Evolutionary conservation across 1,140 invertebrate genomes (phyloP).

Genomic region (Gryllus bimaculatus): DNA sequence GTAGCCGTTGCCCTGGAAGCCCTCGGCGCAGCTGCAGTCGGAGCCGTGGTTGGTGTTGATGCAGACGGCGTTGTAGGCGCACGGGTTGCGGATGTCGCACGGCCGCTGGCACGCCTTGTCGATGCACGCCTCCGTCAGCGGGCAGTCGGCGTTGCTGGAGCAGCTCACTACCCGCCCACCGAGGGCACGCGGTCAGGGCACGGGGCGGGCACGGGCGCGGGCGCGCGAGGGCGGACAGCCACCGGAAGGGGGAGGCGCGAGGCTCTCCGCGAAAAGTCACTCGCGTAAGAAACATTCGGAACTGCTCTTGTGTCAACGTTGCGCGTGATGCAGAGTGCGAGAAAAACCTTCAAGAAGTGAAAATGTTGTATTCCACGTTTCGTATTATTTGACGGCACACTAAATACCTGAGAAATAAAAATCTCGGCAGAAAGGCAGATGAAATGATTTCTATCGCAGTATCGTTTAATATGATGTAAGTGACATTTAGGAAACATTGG

Average conservation of each 20-base stretch:
- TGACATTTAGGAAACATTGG: too few relatives aligned
- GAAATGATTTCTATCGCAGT: too few relatives aligned
- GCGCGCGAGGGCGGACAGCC: not conserved
- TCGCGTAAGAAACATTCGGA: too few relatives aligned
- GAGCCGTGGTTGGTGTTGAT: constrained; percentile 78
- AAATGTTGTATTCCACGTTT: too few relatives aligned
- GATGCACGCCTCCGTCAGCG: constrained; percentile 69
- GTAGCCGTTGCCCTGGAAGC: constrained; percentile 77
- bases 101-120: constrained; percentile 69
- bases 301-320: too few relatives aligned
- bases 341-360: too few relatives aligned
- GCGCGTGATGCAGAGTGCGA: too few relatives aligned
- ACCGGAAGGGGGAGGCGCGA: not conserved
- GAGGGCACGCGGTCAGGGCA: not conserved
- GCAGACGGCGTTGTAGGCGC: constrained; percentile 73
- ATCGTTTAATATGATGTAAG: too few relatives aligned
- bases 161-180: constrained; percentile 66
- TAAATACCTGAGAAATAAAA: too few relatives aligned
- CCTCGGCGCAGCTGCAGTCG: constrained; percentile 74
- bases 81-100: constrained; percentile 70
- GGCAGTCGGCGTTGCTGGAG: constrained; percentile 68
- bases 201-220: constrained; percentile 30
- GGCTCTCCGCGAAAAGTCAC: too few relatives aligned
- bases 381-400: too few relatives aligned
- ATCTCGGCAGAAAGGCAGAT: too few relatives aligned